Evolutionary conservation across 2,888 invertebrate species (phyloP), one percentile per base, ranked within the genome.

Genomic region (Eilema caniola): DNA sequence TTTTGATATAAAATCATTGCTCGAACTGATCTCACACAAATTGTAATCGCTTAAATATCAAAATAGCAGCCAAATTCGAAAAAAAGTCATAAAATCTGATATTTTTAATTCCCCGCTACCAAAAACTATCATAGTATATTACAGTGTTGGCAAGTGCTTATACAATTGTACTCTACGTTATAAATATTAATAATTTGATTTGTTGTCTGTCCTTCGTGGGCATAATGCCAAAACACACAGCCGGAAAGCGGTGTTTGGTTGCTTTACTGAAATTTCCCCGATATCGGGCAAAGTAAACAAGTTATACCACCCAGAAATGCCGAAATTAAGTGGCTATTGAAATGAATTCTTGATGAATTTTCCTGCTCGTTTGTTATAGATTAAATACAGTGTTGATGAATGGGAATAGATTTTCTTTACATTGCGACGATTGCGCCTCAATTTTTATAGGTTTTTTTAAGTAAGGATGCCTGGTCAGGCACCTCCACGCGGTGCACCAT

Each of bases 271-370:
- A 53, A 25, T 25, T 59, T 28, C 59, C 16, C 25, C 59, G 25
- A 59, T 24, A 25, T 59, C 28, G 59, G 25, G 59, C 16, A 16
- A 28, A 59, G 16, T 16, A 59, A 59, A 59, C 28, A 59, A 59
- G 24, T 59, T 24, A 59, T 25, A 14, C 25, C 25, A 20, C 8
- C 25, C 24, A 28, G 59, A 25, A 59, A 57, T 3, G 24, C 2
- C 16, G 28, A 25, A 41, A 70, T 74, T 72, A 62, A 69, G 65
- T 71, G 53, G 53, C 53, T 10, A 53, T 53, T 53, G 53, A 53
- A 53, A n/a, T 3, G 53, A n/a, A 53, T 53, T 53, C 14, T 53
- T 53, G 8, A 53, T 10, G 10, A 53, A 53, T n/a, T 53, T 53
- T 53, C 53, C n/a, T n/a, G 53, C 0, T 47, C 47, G 20, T n/a